A percentile compares a stretch with the other conserved stretches of the same genome.
phyloP scores from a whole-genome alignment of 2,113 vertebrate genomes.

The Microcebus tavaratra region DNA sequence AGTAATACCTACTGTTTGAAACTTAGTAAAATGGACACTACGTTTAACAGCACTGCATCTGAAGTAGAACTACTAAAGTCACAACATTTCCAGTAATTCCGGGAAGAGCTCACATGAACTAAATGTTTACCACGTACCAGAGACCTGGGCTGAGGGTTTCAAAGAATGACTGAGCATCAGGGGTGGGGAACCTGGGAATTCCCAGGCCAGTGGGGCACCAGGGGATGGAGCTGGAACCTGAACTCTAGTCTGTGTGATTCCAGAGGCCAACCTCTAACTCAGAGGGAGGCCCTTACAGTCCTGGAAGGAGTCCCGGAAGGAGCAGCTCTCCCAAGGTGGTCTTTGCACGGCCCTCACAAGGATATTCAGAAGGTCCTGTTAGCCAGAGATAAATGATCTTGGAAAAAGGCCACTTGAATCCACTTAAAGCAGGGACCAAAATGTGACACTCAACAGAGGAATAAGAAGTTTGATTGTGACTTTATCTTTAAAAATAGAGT shows the following conservation, averaged over 20 bases:
- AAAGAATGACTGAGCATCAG: neutral
- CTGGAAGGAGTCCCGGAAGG: neutral
- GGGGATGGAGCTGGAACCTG: neutral
- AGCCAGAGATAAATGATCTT: neutral
- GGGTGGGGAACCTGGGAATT: neutral
- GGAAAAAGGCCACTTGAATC: neutral
- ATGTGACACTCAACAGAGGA: neutral
- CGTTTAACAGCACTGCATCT: neutral
- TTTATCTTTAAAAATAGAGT: slow-evolving; percentile 46
- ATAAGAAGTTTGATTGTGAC: neutral
- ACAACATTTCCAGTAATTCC: neutral
- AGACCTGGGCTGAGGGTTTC: neutral
- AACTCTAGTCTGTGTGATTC: neutral
- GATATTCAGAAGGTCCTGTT: neutral
- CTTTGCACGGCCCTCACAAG: neutral
- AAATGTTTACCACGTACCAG: neutral
- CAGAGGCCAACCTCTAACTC: neutral
- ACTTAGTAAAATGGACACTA: neutral
- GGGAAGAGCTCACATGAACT: neutral
- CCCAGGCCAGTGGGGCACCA: neutral
- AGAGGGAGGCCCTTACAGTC: neutral
- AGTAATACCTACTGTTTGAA: slow-evolving; percentile 31
- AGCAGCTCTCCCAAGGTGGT: neutral
- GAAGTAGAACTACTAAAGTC: neutral
- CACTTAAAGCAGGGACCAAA: neutral